Percentiles rank a stretch among this genome's conserved stretches.
phyloP scores from a whole-genome alignment of 2,888 invertebrate genomes.

The Carterocephalus palaemon region DNA sequence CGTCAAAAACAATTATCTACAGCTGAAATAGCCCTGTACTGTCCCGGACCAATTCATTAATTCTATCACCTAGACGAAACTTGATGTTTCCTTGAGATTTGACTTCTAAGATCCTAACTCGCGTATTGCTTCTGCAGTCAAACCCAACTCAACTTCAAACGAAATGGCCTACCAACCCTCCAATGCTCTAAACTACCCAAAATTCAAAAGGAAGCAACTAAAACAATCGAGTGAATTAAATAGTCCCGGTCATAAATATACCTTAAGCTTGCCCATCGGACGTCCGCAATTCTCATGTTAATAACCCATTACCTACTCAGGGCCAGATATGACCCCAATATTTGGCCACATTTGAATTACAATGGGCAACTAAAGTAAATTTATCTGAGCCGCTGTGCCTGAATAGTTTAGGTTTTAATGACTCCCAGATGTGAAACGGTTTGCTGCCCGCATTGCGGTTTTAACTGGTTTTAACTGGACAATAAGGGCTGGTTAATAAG shows the following conservation, averaged over 20 bases:
- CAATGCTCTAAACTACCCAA: too few species aligned
- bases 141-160: too few species aligned
- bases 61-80: too few species aligned
- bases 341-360: slow-evolving; percentile 23
- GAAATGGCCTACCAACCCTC: too few species aligned
- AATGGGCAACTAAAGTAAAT: slow-evolving; percentile 22
- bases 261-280: slow-evolving; percentile 17
- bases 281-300: slow-evolving; percentile 24
- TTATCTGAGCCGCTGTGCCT: slow-evolving; percentile 5
- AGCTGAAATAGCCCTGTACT: too few species aligned
- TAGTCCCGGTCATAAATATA: slow-evolving; percentile 16
- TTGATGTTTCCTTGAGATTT: too few species aligned
- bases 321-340: slow-evolving; percentile 19
- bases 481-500: too few species aligned
- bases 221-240: slow-evolving; percentile 20
- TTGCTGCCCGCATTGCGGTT: not conserved
- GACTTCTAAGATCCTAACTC: too few species aligned
- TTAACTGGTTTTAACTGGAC: too few species aligned
- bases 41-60: too few species aligned
- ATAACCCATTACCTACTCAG: slow-evolving; percentile 21
- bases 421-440: not conserved
- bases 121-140: too few species aligned
- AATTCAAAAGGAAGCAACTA: not conserved
- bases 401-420: slow-evolving; percentile 17
- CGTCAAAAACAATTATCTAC: too few species aligned